These are phyloP conservation scores for Rhizomys pruinosus DNA, from an alignment of 2,113 vertebrate genomes.

Conservation along the genomic window DNA sequence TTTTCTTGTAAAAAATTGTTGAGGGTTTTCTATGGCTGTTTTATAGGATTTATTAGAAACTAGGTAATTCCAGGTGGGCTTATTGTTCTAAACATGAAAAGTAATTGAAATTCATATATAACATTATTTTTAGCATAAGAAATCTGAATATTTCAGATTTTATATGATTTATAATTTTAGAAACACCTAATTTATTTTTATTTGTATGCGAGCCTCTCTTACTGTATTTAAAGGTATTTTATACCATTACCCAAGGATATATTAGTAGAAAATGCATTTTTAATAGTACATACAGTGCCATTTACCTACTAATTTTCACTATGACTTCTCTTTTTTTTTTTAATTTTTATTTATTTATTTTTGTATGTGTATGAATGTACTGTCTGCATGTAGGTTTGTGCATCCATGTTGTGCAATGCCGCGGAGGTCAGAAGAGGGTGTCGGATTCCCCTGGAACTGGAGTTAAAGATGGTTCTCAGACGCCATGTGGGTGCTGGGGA, in stretches of 20 bases:
- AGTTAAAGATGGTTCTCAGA: too few species aligned
- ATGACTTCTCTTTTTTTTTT: constrained; percentile 36
- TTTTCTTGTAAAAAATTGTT: constrained; percentile 33
- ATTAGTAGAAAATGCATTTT: constrained; percentile 53
- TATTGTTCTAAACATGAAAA: constrained; percentile 18
- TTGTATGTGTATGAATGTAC: too few species aligned
- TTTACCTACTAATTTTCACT: constrained; percentile 40
- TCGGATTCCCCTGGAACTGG: too few species aligned
- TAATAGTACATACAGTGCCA: background rate
- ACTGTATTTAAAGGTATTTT: constrained; percentile 27
- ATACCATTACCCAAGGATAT: constrained; percentile 40
- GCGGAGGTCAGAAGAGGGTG: too few species aligned
- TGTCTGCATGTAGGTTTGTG: too few species aligned
- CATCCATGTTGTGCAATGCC: too few species aligned
- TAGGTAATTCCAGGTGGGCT: background rate
- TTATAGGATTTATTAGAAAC: background rate
- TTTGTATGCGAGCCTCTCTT: constrained; percentile 33
- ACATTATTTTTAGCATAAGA: constrained; percentile 15
- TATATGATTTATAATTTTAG: constrained; percentile 54
- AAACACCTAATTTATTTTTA: background rate
- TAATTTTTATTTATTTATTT: too few species aligned
- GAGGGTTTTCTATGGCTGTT: constrained; percentile 38
- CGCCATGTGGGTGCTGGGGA: too few species aligned
- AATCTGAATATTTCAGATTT: constrained; percentile 14
- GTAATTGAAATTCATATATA: background rate